Evolutionary conservation across 2,113 vertebrate species (phyloP).

Genomic region (Actenoides lindsayi): DNA sequence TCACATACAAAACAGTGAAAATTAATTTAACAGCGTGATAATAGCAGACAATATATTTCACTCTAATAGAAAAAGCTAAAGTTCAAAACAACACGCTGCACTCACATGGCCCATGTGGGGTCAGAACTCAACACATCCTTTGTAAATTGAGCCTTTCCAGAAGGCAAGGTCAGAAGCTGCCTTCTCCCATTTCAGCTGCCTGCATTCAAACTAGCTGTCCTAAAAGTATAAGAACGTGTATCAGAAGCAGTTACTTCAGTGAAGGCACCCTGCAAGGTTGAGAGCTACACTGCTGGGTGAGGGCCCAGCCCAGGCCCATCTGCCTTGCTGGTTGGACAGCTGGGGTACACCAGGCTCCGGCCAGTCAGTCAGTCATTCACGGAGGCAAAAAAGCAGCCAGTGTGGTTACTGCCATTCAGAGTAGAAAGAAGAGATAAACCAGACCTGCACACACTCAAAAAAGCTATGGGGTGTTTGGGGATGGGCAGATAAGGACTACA

Average conservation of each 20-base stretch:
- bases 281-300: accelerated
- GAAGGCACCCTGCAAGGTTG: not conserved
- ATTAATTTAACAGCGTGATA: constrained; percentile 16
- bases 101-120: not conserved
- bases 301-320: accelerated
- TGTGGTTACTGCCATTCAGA: not conserved
- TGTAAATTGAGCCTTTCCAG: constrained; percentile 15
- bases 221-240: not conserved
- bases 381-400: not conserved
- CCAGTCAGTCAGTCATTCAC: accelerated
- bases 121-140: constrained; percentile 22
- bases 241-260: not conserved
- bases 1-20: not conserved
- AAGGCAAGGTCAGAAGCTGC: not conserved
- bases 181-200: not conserved
- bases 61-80: not conserved
- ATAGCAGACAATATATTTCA: constrained; percentile 17
- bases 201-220: not conserved
- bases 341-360: accelerated
- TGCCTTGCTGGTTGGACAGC: not conserved
- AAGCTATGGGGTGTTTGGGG: not conserved
- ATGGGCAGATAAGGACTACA: not conserved
- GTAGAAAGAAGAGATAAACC: not conserved
- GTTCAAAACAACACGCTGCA: not conserved
- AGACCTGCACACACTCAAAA: accelerated